These are phyloP conservation scores for Ophraella communa DNA, from an alignment of 2,888 invertebrate genomes.

Conservation along the genomic window DNA sequence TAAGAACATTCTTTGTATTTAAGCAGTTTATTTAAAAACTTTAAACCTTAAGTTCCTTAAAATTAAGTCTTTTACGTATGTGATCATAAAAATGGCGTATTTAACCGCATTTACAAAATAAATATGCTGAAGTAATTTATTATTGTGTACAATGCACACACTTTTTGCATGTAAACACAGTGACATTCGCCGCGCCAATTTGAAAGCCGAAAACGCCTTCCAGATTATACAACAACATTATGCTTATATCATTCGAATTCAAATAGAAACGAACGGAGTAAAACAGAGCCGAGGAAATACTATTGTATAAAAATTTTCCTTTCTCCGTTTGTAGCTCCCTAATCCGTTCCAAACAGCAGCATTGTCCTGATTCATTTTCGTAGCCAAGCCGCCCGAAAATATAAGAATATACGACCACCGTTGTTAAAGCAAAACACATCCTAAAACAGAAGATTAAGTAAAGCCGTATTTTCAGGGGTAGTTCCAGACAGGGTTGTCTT, in stretches of 20 bases:
- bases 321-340: conserved; percentile 10
- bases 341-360: conserved; percentile 21
- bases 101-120: neutral
- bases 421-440: conserved; percentile 36
- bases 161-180: neutral
- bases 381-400: conserved; percentile 23
- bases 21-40: too few relatives aligned
- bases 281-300: neutral
- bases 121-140: neutral
- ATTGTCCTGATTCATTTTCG: conserved; percentile 27
- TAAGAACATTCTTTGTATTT: too few relatives aligned
- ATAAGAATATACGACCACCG: conserved; percentile 32
- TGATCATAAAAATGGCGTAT: too few relatives aligned
- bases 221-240: conserved; percentile 1
- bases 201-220: neutral
- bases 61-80: too few relatives aligned
- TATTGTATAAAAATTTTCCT: conserved; percentile 15
- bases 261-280: neutral
- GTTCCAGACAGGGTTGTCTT: neutral
- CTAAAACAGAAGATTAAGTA: conserved; percentile 49
- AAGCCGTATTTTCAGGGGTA: conserved; percentile 41
- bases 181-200: neutral
- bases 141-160: neutral
- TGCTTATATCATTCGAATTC: conserved; percentile 4
- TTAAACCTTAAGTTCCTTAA: too few relatives aligned